Percentiles rank a stretch among this genome's conserved stretches.
Conservation (phyloP, 2,797 vertebrate species). For the Chaenodraco wilsoni region DNA sequence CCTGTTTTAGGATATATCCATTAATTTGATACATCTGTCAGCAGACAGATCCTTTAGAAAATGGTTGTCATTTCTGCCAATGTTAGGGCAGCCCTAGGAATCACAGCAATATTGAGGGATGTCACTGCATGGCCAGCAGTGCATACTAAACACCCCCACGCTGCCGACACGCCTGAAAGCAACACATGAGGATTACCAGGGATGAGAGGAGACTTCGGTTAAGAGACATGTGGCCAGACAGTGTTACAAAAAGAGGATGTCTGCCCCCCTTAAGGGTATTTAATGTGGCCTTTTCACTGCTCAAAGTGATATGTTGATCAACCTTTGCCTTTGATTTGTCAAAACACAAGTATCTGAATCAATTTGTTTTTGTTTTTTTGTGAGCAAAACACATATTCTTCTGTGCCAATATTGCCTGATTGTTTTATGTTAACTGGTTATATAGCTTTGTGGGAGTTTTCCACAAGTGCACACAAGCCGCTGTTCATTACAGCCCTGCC, state of each 20-base stretch:
- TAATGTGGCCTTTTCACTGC: slow-evolving; percentile 53
- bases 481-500: slow-evolving; percentile 76
- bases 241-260: slow-evolving; percentile 52
- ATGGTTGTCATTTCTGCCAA: slow-evolving; percentile 37
- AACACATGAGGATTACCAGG: slow-evolving; percentile 68
- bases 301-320: slow-evolving; percentile 42
- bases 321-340: slow-evolving; percentile 20
- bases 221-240: slow-evolving; percentile 56
- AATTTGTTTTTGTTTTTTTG: slow-evolving; percentile 10
- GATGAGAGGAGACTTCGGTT: slow-evolving; percentile 60
- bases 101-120: slow-evolving; percentile 52
- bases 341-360: slow-evolving; percentile 33
- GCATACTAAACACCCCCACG: slow-evolving; percentile 74
- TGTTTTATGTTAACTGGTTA: slow-evolving; percentile 5
- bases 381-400: slow-evolving; percentile 13
- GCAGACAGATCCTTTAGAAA: slow-evolving; percentile 37
- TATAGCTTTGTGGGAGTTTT: slow-evolving; percentile 2
- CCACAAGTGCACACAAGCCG: slow-evolving; percentile 38
- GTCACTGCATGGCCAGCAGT: slow-evolving; percentile 59
- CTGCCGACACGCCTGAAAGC: slow-evolving; percentile 55
- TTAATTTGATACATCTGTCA: slow-evolving; percentile 4
- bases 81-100: slow-evolving; percentile 37
- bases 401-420: slow-evolving; percentile 8
- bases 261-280: slow-evolving; percentile 23
- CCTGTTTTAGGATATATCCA: background rate